A percentile compares a stretch with the other conserved stretches of the same genome.
These are phyloP conservation scores for Phaenicophaeus curvirostris DNA, from an alignment of 2,797 vertebrate genomes.

Conservation along the genomic window DNA sequence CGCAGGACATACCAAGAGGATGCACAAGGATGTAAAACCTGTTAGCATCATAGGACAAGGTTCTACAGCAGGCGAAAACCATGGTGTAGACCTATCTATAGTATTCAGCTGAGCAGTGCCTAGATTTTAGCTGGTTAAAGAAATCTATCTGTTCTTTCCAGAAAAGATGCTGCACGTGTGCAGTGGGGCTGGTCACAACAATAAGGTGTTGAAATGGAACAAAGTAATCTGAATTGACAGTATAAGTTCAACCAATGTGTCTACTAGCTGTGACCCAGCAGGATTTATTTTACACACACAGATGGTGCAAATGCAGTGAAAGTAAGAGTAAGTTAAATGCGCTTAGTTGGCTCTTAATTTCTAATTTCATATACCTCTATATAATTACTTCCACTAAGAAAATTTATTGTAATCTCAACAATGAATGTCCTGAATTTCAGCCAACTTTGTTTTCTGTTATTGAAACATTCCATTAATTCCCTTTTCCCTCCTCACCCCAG, in stretches of 20 bases:
- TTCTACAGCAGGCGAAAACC: neutral
- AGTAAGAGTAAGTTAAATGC: neutral
- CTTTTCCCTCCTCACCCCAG: neutral
- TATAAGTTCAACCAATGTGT: neutral
- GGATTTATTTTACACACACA: neutral
- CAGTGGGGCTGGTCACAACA: neutral
- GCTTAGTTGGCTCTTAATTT: neutral
- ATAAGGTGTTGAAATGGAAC: neutral
- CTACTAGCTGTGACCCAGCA: neutral
- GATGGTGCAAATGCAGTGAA: neutral
- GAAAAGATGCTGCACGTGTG: neutral
- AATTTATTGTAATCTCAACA: neutral
- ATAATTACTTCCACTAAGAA: neutral
- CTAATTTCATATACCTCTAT: neutral
- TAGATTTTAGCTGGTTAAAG: neutral
- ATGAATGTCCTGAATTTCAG: neutral
- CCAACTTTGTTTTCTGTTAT: neutral
- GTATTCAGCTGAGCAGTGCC: neutral
- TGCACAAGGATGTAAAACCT: accelerated
- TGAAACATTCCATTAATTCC: neutral
- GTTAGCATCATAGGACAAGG: neutral
- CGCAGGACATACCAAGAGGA: neutral
- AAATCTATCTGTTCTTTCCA: neutral
- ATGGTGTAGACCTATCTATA: neutral
- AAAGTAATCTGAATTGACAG: neutral